Evolutionary conservation across 2,113 vertebrate genomes (phyloP).

Genomic region (Sardina pilchardus): DNA sequence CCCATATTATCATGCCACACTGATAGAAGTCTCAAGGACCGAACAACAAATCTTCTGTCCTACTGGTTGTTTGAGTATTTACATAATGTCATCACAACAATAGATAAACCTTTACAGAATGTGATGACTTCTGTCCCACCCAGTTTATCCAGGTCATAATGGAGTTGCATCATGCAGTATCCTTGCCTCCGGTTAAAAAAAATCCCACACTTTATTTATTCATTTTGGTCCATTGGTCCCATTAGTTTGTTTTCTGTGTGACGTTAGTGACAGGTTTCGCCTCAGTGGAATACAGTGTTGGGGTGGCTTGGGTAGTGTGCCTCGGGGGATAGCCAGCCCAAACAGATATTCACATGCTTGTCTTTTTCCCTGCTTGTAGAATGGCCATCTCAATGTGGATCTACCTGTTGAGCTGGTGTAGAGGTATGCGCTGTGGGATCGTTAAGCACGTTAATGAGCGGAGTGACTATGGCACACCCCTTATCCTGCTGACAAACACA

Average conservation of each 20-base stretch:
- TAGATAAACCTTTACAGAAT: not conserved
- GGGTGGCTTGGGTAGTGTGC: not conserved
- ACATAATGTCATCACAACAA: not conserved
- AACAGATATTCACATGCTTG: not conserved
- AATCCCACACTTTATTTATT: not conserved
- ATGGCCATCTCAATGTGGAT: constrained; percentile 87
- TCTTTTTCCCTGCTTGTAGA: constrained; percentile 64
- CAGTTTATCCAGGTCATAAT: constrained; percentile 4
- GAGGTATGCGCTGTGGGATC: constrained; percentile 76
- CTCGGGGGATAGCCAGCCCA: constrained; percentile 2
- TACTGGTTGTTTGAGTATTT: not conserved
- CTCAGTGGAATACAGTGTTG: not conserved
- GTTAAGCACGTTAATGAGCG: constrained; percentile 81
- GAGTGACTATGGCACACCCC: constrained; percentile 75
- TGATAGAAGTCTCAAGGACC: not conserved
- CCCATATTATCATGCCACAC: not conserved
- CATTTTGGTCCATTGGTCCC: constrained; percentile 28
- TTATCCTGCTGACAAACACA: constrained; percentile 82
- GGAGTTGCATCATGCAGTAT: not conserved
- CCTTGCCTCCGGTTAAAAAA: not conserved
- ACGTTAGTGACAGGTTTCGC: not conserved
- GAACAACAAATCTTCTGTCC: not conserved
- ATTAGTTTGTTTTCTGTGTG: constrained; percentile 33
- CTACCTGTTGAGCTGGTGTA: constrained; percentile 83
- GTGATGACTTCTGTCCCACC: not conserved